Conservation (phyloP, 2,888 invertebrate species). For the Dasypolia templi region DNA sequence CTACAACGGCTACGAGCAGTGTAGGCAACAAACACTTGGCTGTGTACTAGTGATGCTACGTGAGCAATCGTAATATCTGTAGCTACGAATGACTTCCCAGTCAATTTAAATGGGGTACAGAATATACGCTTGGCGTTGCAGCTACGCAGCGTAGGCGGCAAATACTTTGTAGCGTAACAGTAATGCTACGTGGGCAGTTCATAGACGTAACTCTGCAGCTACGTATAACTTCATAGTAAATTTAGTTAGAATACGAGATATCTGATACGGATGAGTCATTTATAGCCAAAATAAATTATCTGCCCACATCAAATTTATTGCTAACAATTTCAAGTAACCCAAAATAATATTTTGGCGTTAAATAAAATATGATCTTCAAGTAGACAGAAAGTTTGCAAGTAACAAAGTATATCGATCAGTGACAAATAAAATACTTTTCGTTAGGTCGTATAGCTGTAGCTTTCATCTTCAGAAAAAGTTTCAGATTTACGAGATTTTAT, state of each 20-base stretch:
- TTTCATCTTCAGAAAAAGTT: constrained; percentile 52
- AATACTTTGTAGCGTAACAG: constrained; percentile 24
- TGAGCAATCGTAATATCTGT: not conserved
- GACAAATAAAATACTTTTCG: constrained; percentile 52
- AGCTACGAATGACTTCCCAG: not conserved
- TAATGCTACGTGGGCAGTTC: constrained; percentile 21
- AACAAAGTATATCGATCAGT: constrained; percentile 52
- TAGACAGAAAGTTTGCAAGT: constrained; percentile 48
- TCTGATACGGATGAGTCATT: constrained; percentile 43
- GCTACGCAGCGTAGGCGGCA: constrained; percentile 26
- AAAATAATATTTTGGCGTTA: constrained; percentile 46
- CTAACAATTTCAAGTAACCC: constrained; percentile 11
- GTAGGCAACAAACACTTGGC: not conserved
- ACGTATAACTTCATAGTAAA: constrained; percentile 11
- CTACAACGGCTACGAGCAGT: not conserved
- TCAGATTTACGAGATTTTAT: constrained; percentile 56
- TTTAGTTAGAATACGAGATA: constrained; percentile 16
- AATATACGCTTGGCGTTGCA: constrained; percentile 10
- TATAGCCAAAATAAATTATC: constrained; percentile 44
- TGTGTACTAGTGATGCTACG: not conserved
- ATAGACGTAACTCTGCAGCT: constrained; percentile 10
- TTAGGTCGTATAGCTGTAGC: constrained; percentile 47
- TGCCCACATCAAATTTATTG: constrained; percentile 36
- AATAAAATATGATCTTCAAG: constrained; percentile 45
- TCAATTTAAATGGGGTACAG: not conserved